Percentiles rank a stretch among this genome's conserved stretches.
Evolutionary conservation across 2,888 invertebrate genomes (phyloP).

Genomic region (Nebria brevicollis): DNA sequence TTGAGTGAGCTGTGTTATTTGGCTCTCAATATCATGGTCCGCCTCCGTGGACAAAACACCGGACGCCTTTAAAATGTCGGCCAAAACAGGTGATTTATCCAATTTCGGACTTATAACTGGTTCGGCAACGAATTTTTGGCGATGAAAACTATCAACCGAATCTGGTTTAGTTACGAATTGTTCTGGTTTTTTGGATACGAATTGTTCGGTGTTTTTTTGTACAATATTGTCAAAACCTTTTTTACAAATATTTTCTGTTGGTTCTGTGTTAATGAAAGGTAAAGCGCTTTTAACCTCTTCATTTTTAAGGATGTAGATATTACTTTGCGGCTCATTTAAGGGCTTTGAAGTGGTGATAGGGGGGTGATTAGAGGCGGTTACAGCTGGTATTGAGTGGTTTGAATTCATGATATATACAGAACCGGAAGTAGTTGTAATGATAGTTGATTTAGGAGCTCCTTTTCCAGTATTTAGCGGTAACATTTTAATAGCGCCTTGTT

Average conservation of each 20-base stretch:
- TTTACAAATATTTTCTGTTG: conserved; percentile 15
- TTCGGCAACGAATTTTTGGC: not conserved
- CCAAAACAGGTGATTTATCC: conserved; percentile 50
- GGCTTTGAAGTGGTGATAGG: conserved; percentile 50
- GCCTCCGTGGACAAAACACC: conserved; percentile 49
- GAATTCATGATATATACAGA: conserved; percentile 58
- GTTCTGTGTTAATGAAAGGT: conserved; percentile 12
- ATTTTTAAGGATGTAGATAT: conserved; percentile 24
- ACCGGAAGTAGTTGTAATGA: conserved; percentile 50
- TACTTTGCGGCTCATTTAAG: conserved; percentile 42
- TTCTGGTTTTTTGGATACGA: not conserved
- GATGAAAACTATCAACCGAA: not conserved
- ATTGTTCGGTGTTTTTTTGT: not conserved
- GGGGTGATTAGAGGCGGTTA: conserved; percentile 51
- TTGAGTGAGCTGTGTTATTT: conserved; percentile 51
- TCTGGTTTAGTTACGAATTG: not conserved
- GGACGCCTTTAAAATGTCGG: conserved; percentile 52
- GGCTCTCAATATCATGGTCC: conserved; percentile 52
- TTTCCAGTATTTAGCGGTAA: conserved; percentile 58
- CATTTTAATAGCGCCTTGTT: conserved; percentile 61
- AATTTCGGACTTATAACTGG: conserved; percentile 10
- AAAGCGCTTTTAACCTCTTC: conserved; percentile 22
- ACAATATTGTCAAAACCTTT: conserved; percentile 12
- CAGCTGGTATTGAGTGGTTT: conserved; percentile 48
- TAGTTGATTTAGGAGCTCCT: conserved; percentile 50